Base-by-base conservation (phyloP, 2,888 invertebrate genomes). In the Tenthredo notha region DNA sequence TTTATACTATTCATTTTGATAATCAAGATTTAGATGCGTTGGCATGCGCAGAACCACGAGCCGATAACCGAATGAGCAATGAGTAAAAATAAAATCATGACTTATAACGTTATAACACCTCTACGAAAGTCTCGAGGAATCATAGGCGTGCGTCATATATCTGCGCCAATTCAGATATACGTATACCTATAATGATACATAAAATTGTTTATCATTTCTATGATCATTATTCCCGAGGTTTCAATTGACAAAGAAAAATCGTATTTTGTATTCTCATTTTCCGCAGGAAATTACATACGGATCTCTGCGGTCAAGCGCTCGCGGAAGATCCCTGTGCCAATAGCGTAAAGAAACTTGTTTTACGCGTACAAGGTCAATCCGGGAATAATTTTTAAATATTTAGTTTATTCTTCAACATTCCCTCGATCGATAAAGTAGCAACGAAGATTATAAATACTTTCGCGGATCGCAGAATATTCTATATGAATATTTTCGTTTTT, bases 71-170 rank as follows among this genome's bases (percentile, higher is more conserved):
- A 74, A 43, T 21, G n/a, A 43, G 74, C 37, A 43, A 74, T 43
- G 43, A 67, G 5, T 67, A 67, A 33, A 67, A 67, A 67, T 67
- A 67, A 67, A 67, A 29, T 67, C 67, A 33, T 67, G 40, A 74
- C 25, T 43, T 40, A 10, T 29, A 12, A 61, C 9, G n/a, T 43
- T 40, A 10, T 29, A 12, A 61, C 2, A 58, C 58, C 58, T 58
- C 25, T 12, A 3, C 29, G 10, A 25, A 15, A 29, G 15, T 7
- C 67, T 33, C 18, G 18, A 7, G 18, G 29, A 21, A 25, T 67
- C 25, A 33, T 33, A 6, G 18, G 5, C 67, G 67, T 67, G 67
- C 67, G 67, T 67, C 67, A 67, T n/a, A 54, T 67, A 33, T 33
- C 29, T 33, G 18, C 18, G 33, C 18, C 33, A n/a, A n/a, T 33